phyloP scores from a whole-genome alignment of 2,888 invertebrate genomes.

The Vesta saturnalis region DNA sequence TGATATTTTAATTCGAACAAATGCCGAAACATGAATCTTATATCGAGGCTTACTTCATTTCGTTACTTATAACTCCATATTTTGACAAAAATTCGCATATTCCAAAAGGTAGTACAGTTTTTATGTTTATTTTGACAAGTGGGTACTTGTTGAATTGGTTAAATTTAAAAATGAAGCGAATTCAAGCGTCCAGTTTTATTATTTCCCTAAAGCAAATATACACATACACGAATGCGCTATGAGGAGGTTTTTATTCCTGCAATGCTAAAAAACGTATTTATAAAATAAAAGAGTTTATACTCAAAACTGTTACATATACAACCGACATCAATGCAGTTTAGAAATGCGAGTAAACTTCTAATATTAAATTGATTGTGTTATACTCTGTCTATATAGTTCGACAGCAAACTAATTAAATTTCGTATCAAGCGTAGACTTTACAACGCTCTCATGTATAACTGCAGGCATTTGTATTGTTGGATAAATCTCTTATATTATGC shows the following conservation, averaged over 20 bases:
- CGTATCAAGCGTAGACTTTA: constrained; percentile 6
- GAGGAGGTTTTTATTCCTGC: not conserved
- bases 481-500: constrained; percentile 13
- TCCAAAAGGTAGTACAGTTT: not conserved
- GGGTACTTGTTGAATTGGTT: not conserved
- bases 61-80: not conserved
- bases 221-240: not conserved
- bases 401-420: constrained; percentile 17
- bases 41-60: constrained; percentile 42
- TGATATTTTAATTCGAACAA: constrained; percentile 62
- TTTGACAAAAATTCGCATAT: not conserved
- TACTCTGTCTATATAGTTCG: not conserved
- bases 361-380: not conserved
- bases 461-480: constrained; percentile 19
- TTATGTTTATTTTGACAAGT: not conserved
- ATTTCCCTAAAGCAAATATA: constrained; percentile 1
- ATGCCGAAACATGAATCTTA: constrained; percentile 59
- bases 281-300: not conserved
- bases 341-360: not conserved
- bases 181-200: not conserved
- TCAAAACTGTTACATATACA: not conserved
- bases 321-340: not conserved
- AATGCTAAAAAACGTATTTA: not conserved
- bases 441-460: constrained; percentile 13
- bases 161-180: not conserved